Conservation (phyloP, 2,113 vertebrate genomes). For the Hyaena hyaena region DNA sequence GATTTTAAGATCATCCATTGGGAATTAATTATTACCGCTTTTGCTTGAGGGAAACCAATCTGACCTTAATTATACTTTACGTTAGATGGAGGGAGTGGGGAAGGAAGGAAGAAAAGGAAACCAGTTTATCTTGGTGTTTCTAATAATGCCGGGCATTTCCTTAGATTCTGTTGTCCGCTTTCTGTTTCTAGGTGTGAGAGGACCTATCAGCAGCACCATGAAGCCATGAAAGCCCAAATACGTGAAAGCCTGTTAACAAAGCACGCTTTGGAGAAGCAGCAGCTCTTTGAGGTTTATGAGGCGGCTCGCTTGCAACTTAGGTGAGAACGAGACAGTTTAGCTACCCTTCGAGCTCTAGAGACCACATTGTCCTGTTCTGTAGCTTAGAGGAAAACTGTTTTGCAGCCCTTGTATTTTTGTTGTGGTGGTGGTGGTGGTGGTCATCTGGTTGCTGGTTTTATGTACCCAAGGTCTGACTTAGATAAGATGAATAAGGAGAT, state of each 20-base stretch:
- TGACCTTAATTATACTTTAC: neutral
- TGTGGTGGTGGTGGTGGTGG: no score
- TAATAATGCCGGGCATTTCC: neutral
- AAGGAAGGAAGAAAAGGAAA: neutral
- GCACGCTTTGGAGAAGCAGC: slow-evolving; percentile 86
- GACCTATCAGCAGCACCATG: slow-evolving; percentile 93
- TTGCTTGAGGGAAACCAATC: neutral
- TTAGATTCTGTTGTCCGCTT: neutral
- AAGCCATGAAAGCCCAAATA: slow-evolving; percentile 92
- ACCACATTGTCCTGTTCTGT: neutral
- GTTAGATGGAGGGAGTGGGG: neutral
- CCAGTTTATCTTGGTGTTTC: neutral
- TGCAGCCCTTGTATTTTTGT: neutral
- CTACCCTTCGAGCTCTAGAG: neutral
- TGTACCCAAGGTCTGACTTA: slow-evolving; percentile 86
- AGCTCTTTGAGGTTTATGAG: slow-evolving; percentile 88
- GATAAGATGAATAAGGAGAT: slow-evolving; percentile 91
- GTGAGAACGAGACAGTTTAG: slow-evolving; percentile 82
- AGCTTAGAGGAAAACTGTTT: neutral
- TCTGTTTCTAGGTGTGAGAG: slow-evolving; percentile 89
- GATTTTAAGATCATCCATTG: neutral
- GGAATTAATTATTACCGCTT: slow-evolving; percentile 35
- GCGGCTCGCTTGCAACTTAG: slow-evolving; percentile 86
- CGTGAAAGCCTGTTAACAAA: slow-evolving; percentile 88
- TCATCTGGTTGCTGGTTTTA: slow-evolving; percentile 27